These are phyloP conservation scores for Sarcophaga bullata DNA, from an alignment of 1,140 invertebrate species.

Conservation along the genomic window DNA sequence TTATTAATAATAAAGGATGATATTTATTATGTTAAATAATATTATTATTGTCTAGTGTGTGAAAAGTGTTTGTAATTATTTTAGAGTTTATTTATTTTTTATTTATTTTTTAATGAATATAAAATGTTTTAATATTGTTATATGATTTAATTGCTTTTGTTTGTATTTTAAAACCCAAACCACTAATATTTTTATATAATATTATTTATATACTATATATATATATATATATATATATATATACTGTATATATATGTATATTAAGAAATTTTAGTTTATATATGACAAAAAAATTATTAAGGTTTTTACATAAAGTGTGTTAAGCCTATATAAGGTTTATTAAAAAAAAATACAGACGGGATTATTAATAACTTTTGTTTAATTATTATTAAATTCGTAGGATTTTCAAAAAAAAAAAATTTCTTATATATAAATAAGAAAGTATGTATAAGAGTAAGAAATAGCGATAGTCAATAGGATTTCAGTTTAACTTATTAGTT, in stretches of 20 bases:
- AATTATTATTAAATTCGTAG: conserved; percentile 5
- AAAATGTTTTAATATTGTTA: conserved; percentile 11
- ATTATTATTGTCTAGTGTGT: conserved; percentile 29
- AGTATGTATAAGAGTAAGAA: background rate
- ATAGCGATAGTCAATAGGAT: background rate
- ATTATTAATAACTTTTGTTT: conserved; percentile 42
- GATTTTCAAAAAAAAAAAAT: too few species aligned
- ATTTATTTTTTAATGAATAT: background rate
- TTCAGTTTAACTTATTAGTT: background rate
- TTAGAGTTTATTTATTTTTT: background rate
- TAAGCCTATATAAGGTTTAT: too few species aligned
- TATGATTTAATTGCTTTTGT: background rate
- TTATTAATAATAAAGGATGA: conserved; percentile 26
- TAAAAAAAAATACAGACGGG: background rate
- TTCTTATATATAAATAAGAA: too few species aligned
- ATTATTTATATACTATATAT: too few species aligned
- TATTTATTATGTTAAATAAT: conserved; percentile 45
- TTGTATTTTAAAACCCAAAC: conserved; percentile 28
- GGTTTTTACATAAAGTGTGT: too few species aligned
- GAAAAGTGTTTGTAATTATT: conserved; percentile 11
- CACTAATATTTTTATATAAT: background rate
- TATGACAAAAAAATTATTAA: too few species aligned
- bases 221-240: too few species aligned
- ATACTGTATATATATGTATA: too few species aligned
- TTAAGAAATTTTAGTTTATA: too few species aligned